Base-by-base conservation (phyloP, 1,140 invertebrate species). In the Tyrophagus putrescentiae region DNA sequence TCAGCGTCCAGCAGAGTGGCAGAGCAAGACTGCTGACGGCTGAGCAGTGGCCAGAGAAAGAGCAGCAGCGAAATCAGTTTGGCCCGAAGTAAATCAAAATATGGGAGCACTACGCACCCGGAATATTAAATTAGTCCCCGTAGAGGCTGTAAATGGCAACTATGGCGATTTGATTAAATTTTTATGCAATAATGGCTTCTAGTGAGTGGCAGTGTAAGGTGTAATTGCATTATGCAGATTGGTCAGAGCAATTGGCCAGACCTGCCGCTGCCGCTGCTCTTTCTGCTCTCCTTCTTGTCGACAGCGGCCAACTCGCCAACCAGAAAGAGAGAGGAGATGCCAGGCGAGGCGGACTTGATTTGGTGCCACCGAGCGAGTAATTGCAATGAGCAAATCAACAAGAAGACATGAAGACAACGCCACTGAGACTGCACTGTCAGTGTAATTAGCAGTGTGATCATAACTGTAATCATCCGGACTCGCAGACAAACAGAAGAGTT, bases 161-260 rank as follows among this genome's bases (percentile, higher is more conserved):
- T 7, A 48, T 48, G 18, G 7, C 45, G 45, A 48, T 48, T 48
- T 48, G 45, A 48, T 48, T 48, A 48, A 48, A 48, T 29, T 48
- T 48, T 48, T 48, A 48, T 48, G n/a, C n/a, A n/a, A n/a, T n/a
- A n/a, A n/a, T n/a, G n/a, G n/a, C n/a, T n/a, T n/a, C n/a, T n/a
- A n/a, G n/a, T n/a, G n/a, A n/a, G n/a, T 39, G 45, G 45, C 45
- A 48, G 7, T 25, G 18, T 39, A 39, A 48, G 45, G 45, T 48
- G 45, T 48, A 48, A 48, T 48, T 48, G 45, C 45, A 48, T 48
- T 48, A 48, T 48, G 45, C 45, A 48, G 45, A 48, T 48, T 48
- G 45, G 7, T 21, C 18, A 7, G 45, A n/a, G 21, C 45, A 48
- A 48, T 48, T 48, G 45, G 31, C 45, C 21, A 48, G 18, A 7